Evolutionary conservation across 2,888 invertebrate species (phyloP).

Genomic region (Meteorus cinctellus): DNA sequence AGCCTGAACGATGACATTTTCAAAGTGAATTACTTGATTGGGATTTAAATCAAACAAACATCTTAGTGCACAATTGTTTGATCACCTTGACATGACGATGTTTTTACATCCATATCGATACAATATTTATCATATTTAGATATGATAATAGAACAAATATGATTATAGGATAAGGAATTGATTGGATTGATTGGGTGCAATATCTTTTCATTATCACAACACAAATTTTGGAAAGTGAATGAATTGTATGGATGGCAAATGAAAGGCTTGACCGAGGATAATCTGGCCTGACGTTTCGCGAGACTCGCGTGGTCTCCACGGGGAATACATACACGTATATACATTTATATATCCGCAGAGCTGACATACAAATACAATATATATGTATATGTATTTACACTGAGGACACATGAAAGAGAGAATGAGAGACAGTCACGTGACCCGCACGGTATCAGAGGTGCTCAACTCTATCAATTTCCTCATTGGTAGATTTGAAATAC

Average conservation of each 20-base stretch:
- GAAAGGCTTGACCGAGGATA: slow-evolving; percentile 41
- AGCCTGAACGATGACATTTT: slow-evolving; percentile 4
- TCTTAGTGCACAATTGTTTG: background rate
- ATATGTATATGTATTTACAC: slow-evolving; percentile 12
- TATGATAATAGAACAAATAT: background rate
- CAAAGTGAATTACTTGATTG: background rate
- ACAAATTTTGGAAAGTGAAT: slow-evolving; percentile 11
- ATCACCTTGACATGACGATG: no score
- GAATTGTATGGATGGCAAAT: slow-evolving; percentile 22
- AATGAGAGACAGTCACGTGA: slow-evolving; percentile 44
- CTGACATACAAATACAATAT: background rate
- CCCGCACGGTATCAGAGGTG: slow-evolving; percentile 33
- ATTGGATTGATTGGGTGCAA: background rate
- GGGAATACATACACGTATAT: slow-evolving; percentile 11
- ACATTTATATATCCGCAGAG: background rate
- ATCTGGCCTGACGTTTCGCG: slow-evolving; percentile 56
- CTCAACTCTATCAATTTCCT: slow-evolving; percentile 30
- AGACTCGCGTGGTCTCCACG: slow-evolving; percentile 52
- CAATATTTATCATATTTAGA: background rate
- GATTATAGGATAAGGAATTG: background rate
- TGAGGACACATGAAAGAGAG: slow-evolving; percentile 31
- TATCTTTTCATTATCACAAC: background rate
- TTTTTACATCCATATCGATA: no score
- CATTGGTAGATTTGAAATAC: background rate
- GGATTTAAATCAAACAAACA: background rate